phyloP scores from a whole-genome alignment of 1,140 invertebrate species.

The Pseudachorutes palmiensis region DNA sequence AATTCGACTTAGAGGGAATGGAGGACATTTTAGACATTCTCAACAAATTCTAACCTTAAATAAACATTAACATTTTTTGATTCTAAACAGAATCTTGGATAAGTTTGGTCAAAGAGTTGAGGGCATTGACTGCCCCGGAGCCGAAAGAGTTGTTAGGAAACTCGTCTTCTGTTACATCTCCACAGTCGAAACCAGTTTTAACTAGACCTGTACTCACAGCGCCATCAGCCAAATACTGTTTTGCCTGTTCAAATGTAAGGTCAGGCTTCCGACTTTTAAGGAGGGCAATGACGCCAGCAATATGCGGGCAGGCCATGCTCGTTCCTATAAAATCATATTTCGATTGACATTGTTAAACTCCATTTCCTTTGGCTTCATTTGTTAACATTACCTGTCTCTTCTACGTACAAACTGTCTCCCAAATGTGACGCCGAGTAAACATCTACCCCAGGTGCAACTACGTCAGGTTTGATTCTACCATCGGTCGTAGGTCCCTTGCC shows the following conservation, averaged over 20 bases:
- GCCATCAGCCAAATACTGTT: neutral
- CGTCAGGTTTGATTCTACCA: neutral
- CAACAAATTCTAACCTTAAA: too few relatives aligned
- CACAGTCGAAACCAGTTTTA: neutral
- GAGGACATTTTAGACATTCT: too few relatives aligned
- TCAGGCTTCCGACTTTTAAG: conserved; percentile 1
- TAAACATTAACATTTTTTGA: neutral
- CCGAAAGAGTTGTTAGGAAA: conserved; percentile 6
- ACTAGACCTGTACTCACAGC: neutral
- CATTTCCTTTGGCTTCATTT: neutral
- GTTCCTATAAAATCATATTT: conserved; percentile 2
- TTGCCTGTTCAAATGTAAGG: conserved; percentile 6
- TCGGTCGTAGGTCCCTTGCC: neutral
- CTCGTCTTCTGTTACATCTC: neutral
- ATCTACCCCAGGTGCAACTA: conserved; percentile 13
- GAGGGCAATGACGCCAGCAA: conserved; percentile 11
- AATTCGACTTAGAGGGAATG: too few relatives aligned
- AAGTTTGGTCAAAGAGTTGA: neutral
- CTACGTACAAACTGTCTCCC: conserved; percentile 5
- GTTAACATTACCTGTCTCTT: neutral
- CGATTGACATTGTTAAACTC: neutral
- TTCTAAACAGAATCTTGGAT: neutral
- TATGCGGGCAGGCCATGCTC: conserved; percentile 15
- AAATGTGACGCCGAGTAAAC: conserved; percentile 9
- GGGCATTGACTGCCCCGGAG: neutral